Conservation (phyloP, 2,888 invertebrate genomes). For the Limnephilus marmoratus region DNA sequence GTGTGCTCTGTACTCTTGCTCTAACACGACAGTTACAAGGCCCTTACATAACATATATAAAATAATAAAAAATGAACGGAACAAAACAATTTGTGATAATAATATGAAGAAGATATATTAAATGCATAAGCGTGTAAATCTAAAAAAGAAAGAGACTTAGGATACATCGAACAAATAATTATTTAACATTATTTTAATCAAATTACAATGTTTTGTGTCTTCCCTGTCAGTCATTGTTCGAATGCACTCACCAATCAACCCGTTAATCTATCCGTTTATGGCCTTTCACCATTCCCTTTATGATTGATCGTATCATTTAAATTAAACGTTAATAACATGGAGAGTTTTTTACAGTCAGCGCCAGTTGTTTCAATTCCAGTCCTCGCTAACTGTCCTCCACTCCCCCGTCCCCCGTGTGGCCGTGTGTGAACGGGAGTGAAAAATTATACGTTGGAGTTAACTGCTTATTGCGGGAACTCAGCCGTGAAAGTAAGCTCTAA, state of each 20-base stretch:
- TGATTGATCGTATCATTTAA: conserved; percentile 13
- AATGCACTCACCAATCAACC: neutral
- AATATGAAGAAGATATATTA: too few species aligned
- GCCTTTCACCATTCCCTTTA: conserved; percentile 12
- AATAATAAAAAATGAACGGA: neutral
- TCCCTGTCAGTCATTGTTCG: neutral
- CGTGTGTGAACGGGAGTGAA: conserved; percentile 24
- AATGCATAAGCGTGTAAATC: neutral
- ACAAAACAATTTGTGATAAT: neutral
- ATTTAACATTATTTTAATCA: neutral
- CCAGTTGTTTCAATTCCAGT: conserved; percentile 15
- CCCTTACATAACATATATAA: neutral
- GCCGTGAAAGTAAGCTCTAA: conserved; percentile 45
- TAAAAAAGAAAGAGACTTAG: neutral
- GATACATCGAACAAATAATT: too few species aligned
- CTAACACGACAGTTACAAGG: neutral
- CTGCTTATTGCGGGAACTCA: conserved; percentile 44
- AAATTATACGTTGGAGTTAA: conserved; percentile 41
- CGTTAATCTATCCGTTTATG: neutral
- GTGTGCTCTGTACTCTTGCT: neutral
- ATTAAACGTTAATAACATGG: conserved; percentile 18
- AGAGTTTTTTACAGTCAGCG: neutral
- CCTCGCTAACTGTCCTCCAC: conserved; percentile 9
- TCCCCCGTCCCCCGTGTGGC: too few species aligned
- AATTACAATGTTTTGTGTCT: neutral